phyloP scores from a whole-genome alignment of 2,888 invertebrate species.

The Pelosia muscerda region DNA sequence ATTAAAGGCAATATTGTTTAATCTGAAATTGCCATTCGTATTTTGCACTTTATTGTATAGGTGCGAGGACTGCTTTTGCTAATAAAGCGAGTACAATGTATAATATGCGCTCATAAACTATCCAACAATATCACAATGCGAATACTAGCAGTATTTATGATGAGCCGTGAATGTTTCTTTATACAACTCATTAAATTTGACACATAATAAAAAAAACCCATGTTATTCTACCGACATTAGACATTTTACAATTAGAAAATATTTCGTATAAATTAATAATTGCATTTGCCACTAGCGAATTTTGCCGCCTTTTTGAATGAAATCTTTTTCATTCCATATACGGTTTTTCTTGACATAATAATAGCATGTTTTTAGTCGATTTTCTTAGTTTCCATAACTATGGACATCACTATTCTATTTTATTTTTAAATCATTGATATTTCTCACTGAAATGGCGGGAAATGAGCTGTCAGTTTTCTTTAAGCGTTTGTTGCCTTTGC shows the following conservation, averaged over 20 bases:
- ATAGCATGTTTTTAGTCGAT: constrained; percentile 39
- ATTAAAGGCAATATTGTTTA: neutral
- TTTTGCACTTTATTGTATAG: constrained; percentile 4
- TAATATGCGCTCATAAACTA: too few species aligned
- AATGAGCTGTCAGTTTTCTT: constrained; percentile 23
- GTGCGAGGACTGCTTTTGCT: neutral
- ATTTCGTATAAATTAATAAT: constrained; percentile 33
- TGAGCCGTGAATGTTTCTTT: neutral
- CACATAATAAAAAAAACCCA: constrained; percentile 43
- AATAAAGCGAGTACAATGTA: neutral
- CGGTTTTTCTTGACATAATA: constrained; percentile 29
- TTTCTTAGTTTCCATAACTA: constrained; percentile 21
- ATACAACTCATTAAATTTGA: constrained; percentile 30
- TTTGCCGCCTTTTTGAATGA: constrained; percentile 32
- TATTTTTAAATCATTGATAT: constrained; percentile 34
- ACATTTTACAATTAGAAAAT: constrained; percentile 35
- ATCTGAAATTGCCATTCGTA: neutral
- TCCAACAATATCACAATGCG: too few species aligned
- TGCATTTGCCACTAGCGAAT: constrained; percentile 37
- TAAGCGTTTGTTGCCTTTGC: constrained; percentile 46
- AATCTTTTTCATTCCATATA: constrained; percentile 24
- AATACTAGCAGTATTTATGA: neutral
- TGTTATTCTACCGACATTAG: constrained; percentile 31
- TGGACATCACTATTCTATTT: constrained; percentile 25
- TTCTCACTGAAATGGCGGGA: constrained; percentile 27